phyloP scores from a whole-genome alignment of 2,113 vertebrate species.

The Alces alces region DNA sequence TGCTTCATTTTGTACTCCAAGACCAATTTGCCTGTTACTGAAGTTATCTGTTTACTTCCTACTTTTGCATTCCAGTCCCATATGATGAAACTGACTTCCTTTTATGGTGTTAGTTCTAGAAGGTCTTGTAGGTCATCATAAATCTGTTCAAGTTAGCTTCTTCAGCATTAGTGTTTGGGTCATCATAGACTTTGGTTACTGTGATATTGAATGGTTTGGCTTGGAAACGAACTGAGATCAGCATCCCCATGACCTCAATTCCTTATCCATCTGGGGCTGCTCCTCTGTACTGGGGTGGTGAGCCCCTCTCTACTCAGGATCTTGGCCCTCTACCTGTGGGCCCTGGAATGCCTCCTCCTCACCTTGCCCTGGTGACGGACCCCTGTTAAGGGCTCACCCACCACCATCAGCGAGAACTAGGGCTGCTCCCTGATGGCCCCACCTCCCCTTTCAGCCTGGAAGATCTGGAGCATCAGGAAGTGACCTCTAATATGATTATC shows the following conservation, averaged over 20 bases:
- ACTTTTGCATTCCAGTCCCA: background rate
- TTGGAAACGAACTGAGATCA: background rate
- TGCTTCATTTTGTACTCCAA: background rate
- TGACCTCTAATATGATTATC: slow-evolving; percentile 26
- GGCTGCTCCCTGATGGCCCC: background rate
- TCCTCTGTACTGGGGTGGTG: background rate
- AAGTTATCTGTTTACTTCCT: background rate
- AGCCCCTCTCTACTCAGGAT: background rate
- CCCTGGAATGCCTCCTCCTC: background rate
- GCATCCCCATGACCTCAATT: background rate
- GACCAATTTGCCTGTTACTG: background rate
- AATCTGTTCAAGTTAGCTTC: background rate
- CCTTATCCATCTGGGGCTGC: background rate
- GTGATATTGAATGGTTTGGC: background rate
- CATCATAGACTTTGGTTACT: background rate
- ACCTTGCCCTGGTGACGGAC: background rate
- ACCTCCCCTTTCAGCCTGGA: background rate
- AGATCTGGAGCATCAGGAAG: background rate
- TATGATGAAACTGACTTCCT: background rate
- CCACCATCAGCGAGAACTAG: background rate
- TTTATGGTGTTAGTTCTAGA: background rate
- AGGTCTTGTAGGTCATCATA: background rate
- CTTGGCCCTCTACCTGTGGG: background rate
- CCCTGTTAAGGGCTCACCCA: background rate
- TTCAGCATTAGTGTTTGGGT: background rate